A percentile compares a stretch with the other conserved stretches of the same genome.
Evolutionary conservation across 2,888 invertebrate species (phyloP).

Genomic region (Patella depressa): DNA sequence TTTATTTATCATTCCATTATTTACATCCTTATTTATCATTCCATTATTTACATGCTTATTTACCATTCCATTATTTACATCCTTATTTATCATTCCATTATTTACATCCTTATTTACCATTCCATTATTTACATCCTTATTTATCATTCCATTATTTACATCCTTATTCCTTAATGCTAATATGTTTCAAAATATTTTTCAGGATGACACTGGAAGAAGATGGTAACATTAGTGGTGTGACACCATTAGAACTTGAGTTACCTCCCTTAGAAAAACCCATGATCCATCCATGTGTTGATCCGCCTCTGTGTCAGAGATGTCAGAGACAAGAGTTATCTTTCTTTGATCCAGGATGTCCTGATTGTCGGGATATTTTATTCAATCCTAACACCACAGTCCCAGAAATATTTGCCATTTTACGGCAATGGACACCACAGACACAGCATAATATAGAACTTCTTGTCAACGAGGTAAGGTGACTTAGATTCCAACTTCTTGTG

Average conservation of each 20-base stretch:
- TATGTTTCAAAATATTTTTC: constrained; percentile 14
- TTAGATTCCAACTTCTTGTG: constrained; percentile 61
- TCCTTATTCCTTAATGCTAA: no score
- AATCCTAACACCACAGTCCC: constrained; percentile 69
- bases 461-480: constrained; percentile 69
- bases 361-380: constrained; percentile 69
- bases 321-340: constrained; percentile 70
- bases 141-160: no score
- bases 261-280: constrained; percentile 56
- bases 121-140: no score
- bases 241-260: constrained; percentile 24
- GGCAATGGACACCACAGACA: constrained; percentile 74
- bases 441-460: constrained; percentile 72
- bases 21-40: no score
- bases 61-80: no score
- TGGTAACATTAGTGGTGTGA: constrained; percentile 24
- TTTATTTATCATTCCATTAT: no score
- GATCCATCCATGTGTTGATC: constrained; percentile 72
- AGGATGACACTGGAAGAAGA: constrained; percentile 54
- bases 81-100: no score
- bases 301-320: constrained; percentile 72
- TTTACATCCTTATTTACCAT: no score
- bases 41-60: no score
- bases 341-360: constrained; percentile 72
- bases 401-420: constrained; percentile 73